Evolutionary conservation across 2,797 vertebrate genomes (phyloP).

Genomic region (Natrix natrix): DNA sequence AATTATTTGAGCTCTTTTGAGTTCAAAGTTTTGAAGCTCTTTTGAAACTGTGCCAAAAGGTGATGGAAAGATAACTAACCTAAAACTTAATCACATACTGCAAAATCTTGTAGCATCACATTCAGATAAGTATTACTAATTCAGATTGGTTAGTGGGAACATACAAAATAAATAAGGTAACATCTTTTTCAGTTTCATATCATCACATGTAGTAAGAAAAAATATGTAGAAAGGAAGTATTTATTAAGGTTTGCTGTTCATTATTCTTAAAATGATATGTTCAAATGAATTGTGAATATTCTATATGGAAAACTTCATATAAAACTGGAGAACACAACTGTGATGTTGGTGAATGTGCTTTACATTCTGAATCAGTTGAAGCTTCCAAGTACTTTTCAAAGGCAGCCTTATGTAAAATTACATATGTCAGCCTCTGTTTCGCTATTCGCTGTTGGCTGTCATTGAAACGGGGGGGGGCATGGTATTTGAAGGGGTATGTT

Average conservation of each 20-base stretch:
- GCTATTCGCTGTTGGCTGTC: too few relatives aligned
- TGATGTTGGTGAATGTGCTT: neutral
- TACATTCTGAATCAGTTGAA: neutral
- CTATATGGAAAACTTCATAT: neutral
- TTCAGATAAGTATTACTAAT: neutral
- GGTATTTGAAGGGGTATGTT: too few relatives aligned
- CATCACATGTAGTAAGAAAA: neutral
- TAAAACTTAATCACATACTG: neutral
- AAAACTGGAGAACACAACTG: neutral
- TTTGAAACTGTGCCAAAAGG: neutral
- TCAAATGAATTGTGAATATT: neutral
- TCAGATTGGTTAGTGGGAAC: neutral
- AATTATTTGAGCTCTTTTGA: too few relatives aligned
- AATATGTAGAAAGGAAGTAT: neutral
- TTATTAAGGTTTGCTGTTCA: neutral
- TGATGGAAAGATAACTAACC: too few relatives aligned
- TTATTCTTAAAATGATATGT: conserved; percentile 8
- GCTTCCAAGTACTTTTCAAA: neutral
- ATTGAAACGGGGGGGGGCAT: too few relatives aligned
- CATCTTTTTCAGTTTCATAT: conserved; percentile 13
- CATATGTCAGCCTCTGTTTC: too few relatives aligned
- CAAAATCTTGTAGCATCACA: neutral
- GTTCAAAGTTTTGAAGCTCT: too few relatives aligned
- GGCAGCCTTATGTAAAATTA: neutral
- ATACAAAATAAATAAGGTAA: neutral